Evolutionary conservation across 2,797 vertebrate genomes (phyloP).

Genomic region (Staurois parvus): DNA sequence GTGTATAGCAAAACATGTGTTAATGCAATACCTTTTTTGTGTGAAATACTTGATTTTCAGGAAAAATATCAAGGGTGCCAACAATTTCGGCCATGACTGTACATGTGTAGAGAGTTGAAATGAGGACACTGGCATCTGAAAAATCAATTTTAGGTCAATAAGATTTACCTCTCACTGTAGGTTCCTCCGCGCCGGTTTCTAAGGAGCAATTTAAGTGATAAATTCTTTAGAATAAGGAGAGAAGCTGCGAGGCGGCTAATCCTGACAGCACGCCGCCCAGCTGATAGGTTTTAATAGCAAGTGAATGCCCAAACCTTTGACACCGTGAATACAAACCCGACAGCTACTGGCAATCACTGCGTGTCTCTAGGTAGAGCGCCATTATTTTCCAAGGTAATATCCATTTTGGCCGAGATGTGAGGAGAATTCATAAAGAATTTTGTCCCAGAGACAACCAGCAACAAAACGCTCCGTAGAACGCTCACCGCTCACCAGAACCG

Average conservation of each 20-base stretch:
- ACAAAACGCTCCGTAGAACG: conserved; percentile 40
- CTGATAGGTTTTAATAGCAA: conserved; percentile 58
- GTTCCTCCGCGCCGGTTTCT: conserved; percentile 49
- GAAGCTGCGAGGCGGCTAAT: conserved; percentile 42
- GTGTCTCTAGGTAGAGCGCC: conserved; percentile 62
- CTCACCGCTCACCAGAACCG: too few species aligned
- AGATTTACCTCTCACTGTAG: conserved; percentile 44
- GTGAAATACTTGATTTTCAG: too few species aligned
- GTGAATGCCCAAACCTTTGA: conserved; percentile 59
- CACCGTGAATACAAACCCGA: conserved; percentile 57
- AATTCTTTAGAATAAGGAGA: conserved; percentile 55
- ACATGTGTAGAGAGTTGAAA: conserved; percentile 37
- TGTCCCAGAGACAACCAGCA: conserved; percentile 67
- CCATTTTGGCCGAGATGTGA: conserved; percentile 64
- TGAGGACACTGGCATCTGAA: conserved; percentile 51
- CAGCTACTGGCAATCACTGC: conserved; percentile 61
- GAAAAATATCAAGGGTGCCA: too few species aligned
- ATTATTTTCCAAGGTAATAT: conserved; percentile 64
- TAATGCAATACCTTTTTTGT: too few species aligned
- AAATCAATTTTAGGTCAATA: conserved; percentile 56
- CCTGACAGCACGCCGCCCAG: conserved; percentile 43
- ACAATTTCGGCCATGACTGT: too few species aligned
- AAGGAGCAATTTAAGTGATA: conserved; percentile 55
- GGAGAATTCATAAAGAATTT: conserved; percentile 29
- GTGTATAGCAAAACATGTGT: too few species aligned